Conservation (phyloP, 1,140 invertebrate species). For the Tetramorium parvispinum region DNA sequence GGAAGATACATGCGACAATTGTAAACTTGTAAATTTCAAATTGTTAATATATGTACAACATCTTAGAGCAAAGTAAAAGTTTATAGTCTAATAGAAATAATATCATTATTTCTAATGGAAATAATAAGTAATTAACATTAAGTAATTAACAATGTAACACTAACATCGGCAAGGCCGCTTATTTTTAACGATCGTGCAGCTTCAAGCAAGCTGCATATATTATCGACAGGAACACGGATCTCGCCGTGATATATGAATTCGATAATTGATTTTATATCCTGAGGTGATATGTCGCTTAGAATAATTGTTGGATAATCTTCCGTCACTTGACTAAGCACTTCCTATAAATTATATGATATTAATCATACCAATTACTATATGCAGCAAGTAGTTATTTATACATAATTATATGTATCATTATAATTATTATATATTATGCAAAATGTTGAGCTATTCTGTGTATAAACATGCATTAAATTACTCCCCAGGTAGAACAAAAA, state of each 20-base stretch:
- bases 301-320: slow-evolving; percentile 86
- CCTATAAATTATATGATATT: slow-evolving; percentile 74
- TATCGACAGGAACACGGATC: slow-evolving; percentile 84
- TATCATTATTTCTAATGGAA: too few species aligned
- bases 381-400: not conserved
- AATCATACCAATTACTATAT: not conserved
- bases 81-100: not conserved
- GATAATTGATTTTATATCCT: slow-evolving; percentile 85
- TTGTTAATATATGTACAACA: not conserved
- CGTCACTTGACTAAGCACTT: slow-evolving; percentile 82
- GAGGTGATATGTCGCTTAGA: slow-evolving; percentile 85
- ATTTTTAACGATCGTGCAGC: slow-evolving; percentile 86
- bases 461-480: not conserved
- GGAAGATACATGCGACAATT: not conserved
- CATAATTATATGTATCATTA: too few species aligned
- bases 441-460: not conserved
- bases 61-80: not conserved
- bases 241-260: slow-evolving; percentile 88
- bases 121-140: not conserved
- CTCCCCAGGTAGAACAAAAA: too few species aligned
- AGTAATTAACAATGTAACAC: slow-evolving; percentile 22
- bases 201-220: slow-evolving; percentile 84
- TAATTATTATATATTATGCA: not conserved
- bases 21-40: not conserved
- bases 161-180: slow-evolving; percentile 86